Conservation (phyloP, 2,113 vertebrate genomes). For the Neogobius melanostomus region DNA sequence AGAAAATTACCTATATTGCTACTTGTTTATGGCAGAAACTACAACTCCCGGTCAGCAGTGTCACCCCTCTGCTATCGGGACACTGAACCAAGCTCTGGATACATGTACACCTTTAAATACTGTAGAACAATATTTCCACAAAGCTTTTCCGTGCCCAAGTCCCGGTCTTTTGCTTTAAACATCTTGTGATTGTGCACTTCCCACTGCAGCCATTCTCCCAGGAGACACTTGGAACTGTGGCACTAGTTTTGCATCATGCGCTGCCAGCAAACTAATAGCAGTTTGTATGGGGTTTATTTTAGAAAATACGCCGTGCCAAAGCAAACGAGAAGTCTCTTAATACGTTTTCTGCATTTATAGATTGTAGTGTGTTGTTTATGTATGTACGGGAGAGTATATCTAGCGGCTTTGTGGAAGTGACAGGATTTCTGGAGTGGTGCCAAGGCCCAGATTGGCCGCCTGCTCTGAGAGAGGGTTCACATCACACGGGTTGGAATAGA, state of each 20-base stretch:
- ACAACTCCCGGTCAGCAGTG: no score
- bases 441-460: constrained; percentile 58
- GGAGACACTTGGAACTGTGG: constrained; percentile 34
- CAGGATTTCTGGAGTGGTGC: constrained; percentile 51
- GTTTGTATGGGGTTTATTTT: constrained; percentile 11
- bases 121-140: neutral
- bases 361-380: neutral
- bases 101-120: neutral
- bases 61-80: no score
- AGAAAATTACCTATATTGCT: neutral
- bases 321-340: neutral
- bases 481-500: constrained; percentile 51
- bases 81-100: no score
- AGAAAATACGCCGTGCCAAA: constrained; percentile 26
- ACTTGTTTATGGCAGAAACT: no score
- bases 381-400: constrained; percentile 30
- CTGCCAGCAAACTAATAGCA: constrained; percentile 10
- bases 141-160: neutral
- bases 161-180: constrained; percentile 21
- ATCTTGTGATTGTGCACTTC: constrained; percentile 16
- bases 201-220: constrained; percentile 4
- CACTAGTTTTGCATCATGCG: constrained; percentile 54
- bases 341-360: neutral
- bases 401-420: constrained; percentile 49
- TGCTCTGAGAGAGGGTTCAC: constrained; percentile 45